Evolutionary conservation across 2,888 invertebrate genomes (phyloP), one percentile per base, ranked within the genome.

Genomic region (Meiosimyza decipiens): DNA sequence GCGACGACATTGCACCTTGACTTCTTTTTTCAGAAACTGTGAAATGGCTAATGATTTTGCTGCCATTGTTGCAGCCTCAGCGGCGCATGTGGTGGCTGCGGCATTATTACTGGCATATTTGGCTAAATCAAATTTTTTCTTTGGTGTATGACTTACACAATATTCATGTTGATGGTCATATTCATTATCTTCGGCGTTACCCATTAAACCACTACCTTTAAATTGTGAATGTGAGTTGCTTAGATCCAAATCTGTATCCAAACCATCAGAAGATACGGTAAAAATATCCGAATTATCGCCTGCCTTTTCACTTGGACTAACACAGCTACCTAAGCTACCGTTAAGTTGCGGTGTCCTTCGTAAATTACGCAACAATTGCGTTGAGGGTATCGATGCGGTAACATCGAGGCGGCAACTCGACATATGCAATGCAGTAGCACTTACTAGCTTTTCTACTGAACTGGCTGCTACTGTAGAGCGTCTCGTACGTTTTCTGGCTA

Each of bases 241-340:
- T 40, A 86, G 71, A 73, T 87, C 86, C 73, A 86, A 72, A 75
- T 87, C 87, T 0, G 86, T 87, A 28, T 87, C 87, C 69, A 87
- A 77, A 4, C 87, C 87, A 77, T 87, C 87, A 0, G 87, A 87
- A 5, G 87, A 87, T 3, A 87, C 86, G 0, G 87, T 87, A 70
- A 87, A 87, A 12, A 87, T 86, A 68, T 87, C 87, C 0, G 87
- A 87, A 75, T 84, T 86, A 49, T 87, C 87, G 1, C 84, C 84
- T 2, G 86, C 77, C 55, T 87, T 87, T 66, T 87, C 86, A 71
- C 84, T 86, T 0, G 86, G 84, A 54, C 86, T 86, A 15, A 86
- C 82, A 60, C 86, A 86, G 73, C 85, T 85, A 13, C 85, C 84
- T 13, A 84, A 72, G 63, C 85, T 86, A 22, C 85, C 85, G 51